phyloP scores from a whole-genome alignment of 2,888 invertebrate species.

The Erynnis tages region DNA sequence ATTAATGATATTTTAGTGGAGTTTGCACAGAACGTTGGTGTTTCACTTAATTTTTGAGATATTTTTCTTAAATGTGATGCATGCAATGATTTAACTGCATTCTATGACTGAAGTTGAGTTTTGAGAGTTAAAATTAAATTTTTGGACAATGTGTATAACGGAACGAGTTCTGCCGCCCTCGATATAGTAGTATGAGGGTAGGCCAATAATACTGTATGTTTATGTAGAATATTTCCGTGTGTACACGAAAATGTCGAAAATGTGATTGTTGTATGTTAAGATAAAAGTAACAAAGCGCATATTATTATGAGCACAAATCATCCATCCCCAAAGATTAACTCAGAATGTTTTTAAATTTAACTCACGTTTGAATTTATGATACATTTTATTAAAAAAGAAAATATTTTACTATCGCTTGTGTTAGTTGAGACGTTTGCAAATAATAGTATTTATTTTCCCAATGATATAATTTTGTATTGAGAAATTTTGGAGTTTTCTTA shows the following conservation, averaged over 20 bases:
- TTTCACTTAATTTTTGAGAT: constrained; percentile 79
- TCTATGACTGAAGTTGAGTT: constrained; percentile 72
- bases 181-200: constrained; percentile 16
- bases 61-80: constrained; percentile 73
- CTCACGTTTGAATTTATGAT: constrained; percentile 81
- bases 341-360: constrained; percentile 75
- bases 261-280: constrained; percentile 76
- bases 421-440: constrained; percentile 77
- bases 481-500: constrained; percentile 56
- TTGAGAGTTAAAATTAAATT: constrained; percentile 52
- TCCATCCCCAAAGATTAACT: constrained; percentile 74
- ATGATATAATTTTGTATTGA: constrained; percentile 61
- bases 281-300: constrained; percentile 73
- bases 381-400: constrained; percentile 78
- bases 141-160: constrained; percentile 47
- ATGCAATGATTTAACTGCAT: constrained; percentile 73
- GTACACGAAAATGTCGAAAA: constrained; percentile 50
- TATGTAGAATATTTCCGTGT: constrained; percentile 36
- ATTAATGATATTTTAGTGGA: constrained; percentile 65
- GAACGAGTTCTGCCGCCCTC: constrained; percentile 31
- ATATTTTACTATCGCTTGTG: constrained; percentile 79
- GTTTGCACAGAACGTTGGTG: constrained; percentile 78
- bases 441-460: constrained; percentile 77
- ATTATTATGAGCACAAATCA: constrained; percentile 80
- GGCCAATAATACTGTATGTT: constrained; percentile 21